These are phyloP conservation scores for Zosterops hypoxanthus DNA, from an alignment of 2,113 vertebrate species.

Conservation along the genomic window DNA sequence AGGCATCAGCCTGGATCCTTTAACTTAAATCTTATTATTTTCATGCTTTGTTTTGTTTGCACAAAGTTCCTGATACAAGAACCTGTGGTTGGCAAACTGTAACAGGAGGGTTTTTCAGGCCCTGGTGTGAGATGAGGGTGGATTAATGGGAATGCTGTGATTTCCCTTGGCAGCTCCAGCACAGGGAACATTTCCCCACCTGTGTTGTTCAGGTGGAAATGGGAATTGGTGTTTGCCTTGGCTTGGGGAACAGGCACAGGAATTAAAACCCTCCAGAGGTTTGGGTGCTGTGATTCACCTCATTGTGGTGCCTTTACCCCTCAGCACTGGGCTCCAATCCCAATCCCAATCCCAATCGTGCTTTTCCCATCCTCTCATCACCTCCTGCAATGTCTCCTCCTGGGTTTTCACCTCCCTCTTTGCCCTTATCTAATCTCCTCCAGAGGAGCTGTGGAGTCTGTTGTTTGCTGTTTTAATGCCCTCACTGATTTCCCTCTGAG, in stretches of 20 bases:
- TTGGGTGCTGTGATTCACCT: fast-evolving
- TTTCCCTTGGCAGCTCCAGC: neutral
- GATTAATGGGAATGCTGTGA: fast-evolving
- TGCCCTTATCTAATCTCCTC: neutral
- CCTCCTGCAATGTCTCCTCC: neutral
- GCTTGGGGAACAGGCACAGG: neutral
- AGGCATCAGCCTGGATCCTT: neutral
- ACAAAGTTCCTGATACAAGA: neutral
- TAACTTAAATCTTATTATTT: neutral
- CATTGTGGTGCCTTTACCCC: fast-evolving
- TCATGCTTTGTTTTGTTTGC: neutral
- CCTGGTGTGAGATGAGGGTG: neutral
- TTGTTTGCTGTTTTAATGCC: neutral
- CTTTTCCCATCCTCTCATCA: neutral
- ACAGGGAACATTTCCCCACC: neutral
- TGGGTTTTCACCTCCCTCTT: neutral
- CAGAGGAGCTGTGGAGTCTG: neutral
- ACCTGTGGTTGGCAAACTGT: neutral
- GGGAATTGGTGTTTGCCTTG: neutral
- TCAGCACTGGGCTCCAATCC: neutral
- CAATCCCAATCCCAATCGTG: too few species aligned
- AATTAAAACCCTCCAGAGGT: fast-evolving
- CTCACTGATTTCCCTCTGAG: neutral
- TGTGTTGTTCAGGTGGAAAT: neutral
- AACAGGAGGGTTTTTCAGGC: neutral